These are phyloP conservation scores for Lepidurus arcticus DNA, from an alignment of 1,140 invertebrate species.

Conservation along the genomic window DNA sequence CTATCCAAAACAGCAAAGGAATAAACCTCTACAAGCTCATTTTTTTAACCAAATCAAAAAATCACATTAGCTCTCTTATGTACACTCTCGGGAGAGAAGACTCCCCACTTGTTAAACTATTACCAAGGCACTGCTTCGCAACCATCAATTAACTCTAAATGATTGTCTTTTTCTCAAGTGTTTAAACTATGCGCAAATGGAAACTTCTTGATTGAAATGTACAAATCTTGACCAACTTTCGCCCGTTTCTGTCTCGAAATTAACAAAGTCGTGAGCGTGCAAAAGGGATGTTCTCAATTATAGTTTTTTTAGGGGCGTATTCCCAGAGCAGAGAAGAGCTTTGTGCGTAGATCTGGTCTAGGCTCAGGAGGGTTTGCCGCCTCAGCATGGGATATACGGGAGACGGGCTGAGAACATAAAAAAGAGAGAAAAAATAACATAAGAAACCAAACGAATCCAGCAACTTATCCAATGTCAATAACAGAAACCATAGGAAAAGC, in stretches of 20 bases:
- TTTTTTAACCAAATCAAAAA: constrained; percentile 35
- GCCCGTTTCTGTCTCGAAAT: constrained; percentile 24
- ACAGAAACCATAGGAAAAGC: constrained; percentile 31
- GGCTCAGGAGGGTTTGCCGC: constrained; percentile 41
- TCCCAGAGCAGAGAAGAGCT: constrained; percentile 56
- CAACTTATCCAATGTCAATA: constrained; percentile 24
- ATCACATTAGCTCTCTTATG: constrained; percentile 32
- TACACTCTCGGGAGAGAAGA: background rate
- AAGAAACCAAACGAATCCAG: constrained; percentile 31
- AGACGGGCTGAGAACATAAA: constrained; percentile 29
- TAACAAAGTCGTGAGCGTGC: background rate
- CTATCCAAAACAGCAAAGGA: constrained; percentile 20
- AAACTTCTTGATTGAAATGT: constrained; percentile 24
- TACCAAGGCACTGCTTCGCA: background rate
- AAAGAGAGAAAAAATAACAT: constrained; percentile 29
- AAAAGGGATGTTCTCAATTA: background rate
- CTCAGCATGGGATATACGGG: constrained; percentile 30
- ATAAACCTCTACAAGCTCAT: constrained; percentile 30
- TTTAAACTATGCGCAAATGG: constrained; percentile 11
- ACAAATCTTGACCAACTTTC: constrained; percentile 32
- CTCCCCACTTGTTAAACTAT: background rate
- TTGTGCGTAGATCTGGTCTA: constrained; percentile 53
- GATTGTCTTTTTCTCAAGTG: background rate
- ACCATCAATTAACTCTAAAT: background rate
- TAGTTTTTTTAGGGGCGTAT: constrained; percentile 44